These are phyloP conservation scores for Bufo bufo DNA, from an alignment of 2,113 vertebrate genomes.

Conservation along the genomic window DNA sequence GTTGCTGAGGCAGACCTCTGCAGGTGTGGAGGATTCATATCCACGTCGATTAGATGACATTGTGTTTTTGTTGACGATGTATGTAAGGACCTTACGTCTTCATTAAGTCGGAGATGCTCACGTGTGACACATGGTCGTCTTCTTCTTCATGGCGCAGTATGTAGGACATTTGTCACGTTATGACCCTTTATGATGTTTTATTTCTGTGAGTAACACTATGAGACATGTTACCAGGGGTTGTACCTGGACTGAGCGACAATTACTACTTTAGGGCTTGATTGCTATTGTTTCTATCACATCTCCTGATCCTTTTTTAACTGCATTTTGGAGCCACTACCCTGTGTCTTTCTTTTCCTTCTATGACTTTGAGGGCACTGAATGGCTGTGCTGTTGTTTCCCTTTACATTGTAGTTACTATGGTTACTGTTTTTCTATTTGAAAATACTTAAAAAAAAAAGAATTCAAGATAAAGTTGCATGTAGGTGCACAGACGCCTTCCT, in stretches of 20 bases:
- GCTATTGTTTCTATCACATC: too few species aligned
- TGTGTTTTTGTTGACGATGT: background rate
- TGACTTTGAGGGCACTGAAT: too few species aligned
- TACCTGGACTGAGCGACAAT: too few species aligned
- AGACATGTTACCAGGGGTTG: too few species aligned
- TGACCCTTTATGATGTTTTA: background rate
- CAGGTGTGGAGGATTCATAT: slow-evolving; percentile 31
- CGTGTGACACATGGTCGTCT: background rate
- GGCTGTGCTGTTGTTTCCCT: too few species aligned
- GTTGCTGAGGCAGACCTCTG: slow-evolving; percentile 32
- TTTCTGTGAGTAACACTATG: background rate
- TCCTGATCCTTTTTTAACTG: too few species aligned
- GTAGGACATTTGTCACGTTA: background rate
- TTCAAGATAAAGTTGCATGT: background rate
- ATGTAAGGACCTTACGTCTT: background rate
- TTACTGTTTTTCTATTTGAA: too few species aligned
- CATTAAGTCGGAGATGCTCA: background rate
- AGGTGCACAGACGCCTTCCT: background rate
- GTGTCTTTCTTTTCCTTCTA: too few species aligned
- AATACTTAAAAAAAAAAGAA: background rate
- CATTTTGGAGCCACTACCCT: too few species aligned
- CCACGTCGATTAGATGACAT: background rate
- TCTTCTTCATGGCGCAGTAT: background rate
- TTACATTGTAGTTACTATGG: too few species aligned
- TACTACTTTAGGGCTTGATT: too few species aligned